Conservation (phyloP, 64 coral and sea anemone species). For the Porites lutea region DNA sequence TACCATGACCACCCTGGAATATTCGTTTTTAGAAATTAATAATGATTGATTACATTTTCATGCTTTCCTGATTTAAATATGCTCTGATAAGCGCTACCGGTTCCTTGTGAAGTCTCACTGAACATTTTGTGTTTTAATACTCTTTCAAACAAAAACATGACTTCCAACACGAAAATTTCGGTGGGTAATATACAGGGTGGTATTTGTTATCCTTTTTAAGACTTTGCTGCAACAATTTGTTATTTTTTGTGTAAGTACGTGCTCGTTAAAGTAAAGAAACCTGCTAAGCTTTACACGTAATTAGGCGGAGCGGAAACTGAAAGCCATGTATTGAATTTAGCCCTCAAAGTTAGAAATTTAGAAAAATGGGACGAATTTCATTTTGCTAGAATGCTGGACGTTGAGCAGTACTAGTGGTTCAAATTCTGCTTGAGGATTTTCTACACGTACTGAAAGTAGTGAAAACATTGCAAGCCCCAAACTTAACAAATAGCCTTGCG, state of each 20-base stretch:
- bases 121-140: not conserved
- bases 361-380: no score
- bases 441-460: no score
- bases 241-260: not conserved
- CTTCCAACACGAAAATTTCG: not conserved
- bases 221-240: not conserved
- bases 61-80: not conserved
- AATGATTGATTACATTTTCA: not conserved
- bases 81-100: not conserved
- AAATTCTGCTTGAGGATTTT: not conserved
- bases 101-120: no score
- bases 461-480: no score
- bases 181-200: not conserved
- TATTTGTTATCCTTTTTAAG: not conserved
- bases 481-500: no score
- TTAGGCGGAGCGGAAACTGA: conserved; percentile 15
- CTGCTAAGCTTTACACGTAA: not conserved
- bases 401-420: no score
- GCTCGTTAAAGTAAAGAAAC: not conserved
- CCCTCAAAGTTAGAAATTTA: no score
- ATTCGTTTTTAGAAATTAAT: not conserved
- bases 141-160: not conserved
- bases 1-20: not conserved
- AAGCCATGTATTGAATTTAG: no score
- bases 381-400: no score